These are phyloP conservation scores for Epiblema foenella DNA, from an alignment of 2,888 invertebrate species.

Conservation along the genomic window DNA sequence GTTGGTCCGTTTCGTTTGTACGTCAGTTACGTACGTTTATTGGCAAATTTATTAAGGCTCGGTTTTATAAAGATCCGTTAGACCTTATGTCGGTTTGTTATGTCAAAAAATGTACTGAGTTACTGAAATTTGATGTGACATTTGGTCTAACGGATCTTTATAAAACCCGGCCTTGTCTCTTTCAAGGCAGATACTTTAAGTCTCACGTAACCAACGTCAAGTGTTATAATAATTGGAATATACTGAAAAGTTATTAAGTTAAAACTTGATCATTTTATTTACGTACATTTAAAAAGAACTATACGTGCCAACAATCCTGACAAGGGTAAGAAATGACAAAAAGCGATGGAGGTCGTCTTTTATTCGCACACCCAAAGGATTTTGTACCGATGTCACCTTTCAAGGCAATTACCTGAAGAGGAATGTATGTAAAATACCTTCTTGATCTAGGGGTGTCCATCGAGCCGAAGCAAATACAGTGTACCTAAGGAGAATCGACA, in stretches of 20 bases:
- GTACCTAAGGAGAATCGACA: conserved; percentile 7
- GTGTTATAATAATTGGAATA: neutral
- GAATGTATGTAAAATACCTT: conserved; percentile 43
- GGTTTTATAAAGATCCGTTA: too few species aligned
- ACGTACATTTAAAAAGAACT: conserved; percentile 59
- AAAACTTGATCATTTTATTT: conserved; percentile 47
- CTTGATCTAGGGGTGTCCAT: conserved; percentile 30
- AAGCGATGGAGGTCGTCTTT: conserved; percentile 64
- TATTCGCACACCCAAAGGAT: conserved; percentile 60
- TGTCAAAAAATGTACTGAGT: too few species aligned
- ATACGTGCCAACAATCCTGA: conserved; percentile 62
- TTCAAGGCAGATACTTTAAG: too few species aligned
- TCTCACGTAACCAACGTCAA: neutral
- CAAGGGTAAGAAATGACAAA: conserved; percentile 67
- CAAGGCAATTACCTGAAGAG: conserved; percentile 48
- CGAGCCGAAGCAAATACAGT: conserved; percentile 11
- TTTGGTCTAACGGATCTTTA: too few species aligned
- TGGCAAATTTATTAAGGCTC: too few species aligned
- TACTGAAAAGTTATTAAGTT: neutral
- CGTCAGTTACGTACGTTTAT: neutral
- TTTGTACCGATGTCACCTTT: conserved; percentile 56
- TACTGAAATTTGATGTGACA: too few species aligned
- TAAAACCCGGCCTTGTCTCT: too few species aligned
- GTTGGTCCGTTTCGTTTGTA: neutral
- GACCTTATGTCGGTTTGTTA: too few species aligned